A percentile compares a stretch with the other conserved stretches of the same genome.
These are phyloP conservation scores for Erinaceus europaeus DNA, from an alignment of 2,113 vertebrate species.

Conservation along the genomic window DNA sequence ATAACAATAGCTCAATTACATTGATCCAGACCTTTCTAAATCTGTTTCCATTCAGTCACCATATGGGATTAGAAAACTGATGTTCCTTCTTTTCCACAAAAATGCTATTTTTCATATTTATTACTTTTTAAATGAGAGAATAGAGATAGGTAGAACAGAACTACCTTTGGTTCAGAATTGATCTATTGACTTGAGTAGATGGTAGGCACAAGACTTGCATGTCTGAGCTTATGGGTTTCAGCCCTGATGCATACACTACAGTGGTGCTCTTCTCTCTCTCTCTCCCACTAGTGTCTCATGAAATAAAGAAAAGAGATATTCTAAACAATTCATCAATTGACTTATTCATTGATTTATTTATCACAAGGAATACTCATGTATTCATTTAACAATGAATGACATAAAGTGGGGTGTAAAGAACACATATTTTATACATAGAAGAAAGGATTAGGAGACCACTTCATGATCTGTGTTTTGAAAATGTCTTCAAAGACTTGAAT, in stretches of 20 bases:
- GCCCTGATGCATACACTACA: no score
- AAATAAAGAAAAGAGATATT: no score
- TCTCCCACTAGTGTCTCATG: no score
- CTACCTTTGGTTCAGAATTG: conserved; percentile 48
- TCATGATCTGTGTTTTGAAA: no score
- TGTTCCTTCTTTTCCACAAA: conserved; percentile 66
- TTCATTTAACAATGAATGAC: background rate
- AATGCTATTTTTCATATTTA: conserved; percentile 74
- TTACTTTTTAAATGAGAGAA: conserved; percentile 81
- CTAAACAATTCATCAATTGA: background rate
- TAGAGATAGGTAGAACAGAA: conserved; percentile 75
- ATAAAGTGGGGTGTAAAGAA: background rate
- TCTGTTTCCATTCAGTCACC: conserved; percentile 7
- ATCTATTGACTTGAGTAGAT: no score
- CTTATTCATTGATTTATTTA: background rate
- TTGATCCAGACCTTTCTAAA: background rate
- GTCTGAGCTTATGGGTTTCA: no score
- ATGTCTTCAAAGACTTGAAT: no score
- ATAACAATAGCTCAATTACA: background rate
- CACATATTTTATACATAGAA: background rate
- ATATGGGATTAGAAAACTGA: background rate
- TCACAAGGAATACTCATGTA: no score
- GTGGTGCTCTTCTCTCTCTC: no score
- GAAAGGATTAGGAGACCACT: no score
- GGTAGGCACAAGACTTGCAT: no score